Conservation (phyloP, 2,888 invertebrate species). For the Phorcus lineatus region DNA sequence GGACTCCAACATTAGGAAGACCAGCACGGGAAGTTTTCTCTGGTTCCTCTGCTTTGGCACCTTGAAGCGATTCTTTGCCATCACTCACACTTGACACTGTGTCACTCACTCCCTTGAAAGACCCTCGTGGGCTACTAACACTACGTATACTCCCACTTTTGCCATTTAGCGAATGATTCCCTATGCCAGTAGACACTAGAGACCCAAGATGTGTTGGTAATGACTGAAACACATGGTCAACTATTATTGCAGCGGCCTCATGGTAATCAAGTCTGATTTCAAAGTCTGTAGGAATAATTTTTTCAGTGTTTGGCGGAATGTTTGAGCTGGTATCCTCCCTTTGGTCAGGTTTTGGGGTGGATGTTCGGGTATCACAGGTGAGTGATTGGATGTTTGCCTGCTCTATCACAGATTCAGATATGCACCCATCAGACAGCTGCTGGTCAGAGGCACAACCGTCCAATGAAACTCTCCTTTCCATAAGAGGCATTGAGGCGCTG, state of each 20-base stretch:
- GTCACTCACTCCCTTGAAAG: neutral
- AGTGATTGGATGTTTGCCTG: neutral
- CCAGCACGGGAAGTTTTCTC: neutral
- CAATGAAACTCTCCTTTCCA: neutral
- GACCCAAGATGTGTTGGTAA: slow-evolving; percentile 33
- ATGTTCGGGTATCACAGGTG: slow-evolving; percentile 1
- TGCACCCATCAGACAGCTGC: neutral
- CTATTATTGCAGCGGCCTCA: slow-evolving; percentile 42
- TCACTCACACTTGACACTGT: slow-evolving; percentile 13
- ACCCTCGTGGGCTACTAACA: neutral
- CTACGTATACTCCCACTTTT: neutral
- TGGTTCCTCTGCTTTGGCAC: neutral
- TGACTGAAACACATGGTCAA: slow-evolving; percentile 43
- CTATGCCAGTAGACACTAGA: neutral
- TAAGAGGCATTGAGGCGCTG: neutral
- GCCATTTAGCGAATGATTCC: neutral
- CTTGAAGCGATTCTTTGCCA: neutral
- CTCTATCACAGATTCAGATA: slow-evolving; percentile 11
- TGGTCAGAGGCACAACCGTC: neutral
- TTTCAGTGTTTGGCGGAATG: slow-evolving; percentile 14
- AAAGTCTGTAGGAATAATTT: neutral
- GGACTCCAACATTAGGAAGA: slow-evolving; percentile 22
- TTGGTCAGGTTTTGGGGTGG: slow-evolving; percentile 1
- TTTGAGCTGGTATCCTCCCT: neutral
- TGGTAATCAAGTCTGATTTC: slow-evolving; percentile 35